Conservation (phyloP, 2,888 invertebrate species). For the Rhogogaster chlorosoma region DNA sequence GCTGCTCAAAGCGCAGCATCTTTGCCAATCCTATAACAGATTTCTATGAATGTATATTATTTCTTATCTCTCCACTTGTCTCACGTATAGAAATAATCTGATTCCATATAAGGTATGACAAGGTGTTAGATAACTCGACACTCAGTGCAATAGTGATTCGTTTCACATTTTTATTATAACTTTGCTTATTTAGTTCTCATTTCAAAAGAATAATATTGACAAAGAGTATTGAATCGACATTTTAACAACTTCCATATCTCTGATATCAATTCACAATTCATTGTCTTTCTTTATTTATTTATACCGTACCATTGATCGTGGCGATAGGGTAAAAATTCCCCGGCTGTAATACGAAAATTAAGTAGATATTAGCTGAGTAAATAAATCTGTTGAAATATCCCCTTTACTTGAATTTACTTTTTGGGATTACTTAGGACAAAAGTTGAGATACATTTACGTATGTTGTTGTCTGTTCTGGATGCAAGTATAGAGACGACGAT, state of each 20-base stretch:
- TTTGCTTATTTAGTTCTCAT: slow-evolving; percentile 13
- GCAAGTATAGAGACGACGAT: background rate
- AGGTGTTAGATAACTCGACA: slow-evolving; percentile 9
- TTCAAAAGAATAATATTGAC: background rate
- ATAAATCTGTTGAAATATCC: background rate
- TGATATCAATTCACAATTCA: background rate
- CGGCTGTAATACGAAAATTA: background rate
- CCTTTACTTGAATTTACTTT: background rate
- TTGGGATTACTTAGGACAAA: background rate
- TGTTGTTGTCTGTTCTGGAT: slow-evolving; percentile 5
- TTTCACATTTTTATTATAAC: slow-evolving; percentile 29
- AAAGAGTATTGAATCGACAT: background rate
- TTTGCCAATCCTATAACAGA: slow-evolving; percentile 33
- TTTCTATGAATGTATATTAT: slow-evolving; percentile 33
- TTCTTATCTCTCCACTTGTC: background rate
- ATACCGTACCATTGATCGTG: background rate
- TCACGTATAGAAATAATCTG: background rate
- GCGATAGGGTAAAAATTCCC: background rate
- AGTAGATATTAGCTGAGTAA: background rate
- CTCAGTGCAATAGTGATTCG: slow-evolving; percentile 38
- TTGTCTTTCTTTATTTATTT: background rate
- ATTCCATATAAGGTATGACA: background rate
- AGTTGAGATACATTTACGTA: slow-evolving; percentile 8
- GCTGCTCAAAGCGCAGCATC: slow-evolving; percentile 2
- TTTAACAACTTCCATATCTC: background rate